phyloP scores from a whole-genome alignment of 2,888 invertebrate genomes.

The Caprella mutica region DNA sequence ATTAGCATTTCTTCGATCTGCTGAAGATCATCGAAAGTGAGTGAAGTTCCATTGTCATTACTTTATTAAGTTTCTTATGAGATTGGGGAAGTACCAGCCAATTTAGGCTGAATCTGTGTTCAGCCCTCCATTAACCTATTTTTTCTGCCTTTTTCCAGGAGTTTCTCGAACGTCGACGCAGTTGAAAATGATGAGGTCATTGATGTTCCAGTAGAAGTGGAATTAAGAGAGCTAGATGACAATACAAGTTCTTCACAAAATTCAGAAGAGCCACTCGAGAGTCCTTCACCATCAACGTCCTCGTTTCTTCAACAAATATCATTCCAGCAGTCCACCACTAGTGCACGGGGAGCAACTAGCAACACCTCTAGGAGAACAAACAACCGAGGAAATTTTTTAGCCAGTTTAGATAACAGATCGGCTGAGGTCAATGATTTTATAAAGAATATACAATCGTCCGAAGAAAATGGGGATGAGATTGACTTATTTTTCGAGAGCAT shows the following conservation, averaged over 20 bases:
- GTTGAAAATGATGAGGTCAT: no score
- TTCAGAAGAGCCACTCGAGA: conserved; percentile 12
- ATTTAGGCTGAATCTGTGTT: no score
- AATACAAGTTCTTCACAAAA: conserved; percentile 15
- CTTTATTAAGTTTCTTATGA: no score
- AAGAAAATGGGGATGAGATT: conserved; percentile 14
- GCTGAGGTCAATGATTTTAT: conserved; percentile 11
- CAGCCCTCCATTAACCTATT: no score
- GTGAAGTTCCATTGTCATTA: no score
- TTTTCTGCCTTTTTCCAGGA: no score
- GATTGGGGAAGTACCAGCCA: no score
- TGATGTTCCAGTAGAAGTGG: no score
- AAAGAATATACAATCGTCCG: conserved; percentile 12
- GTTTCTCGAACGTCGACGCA: no score
- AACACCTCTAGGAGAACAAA: conserved; percentile 15
- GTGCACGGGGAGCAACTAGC: conserved; percentile 13
- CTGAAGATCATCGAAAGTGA: no score
- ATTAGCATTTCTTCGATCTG: no score
- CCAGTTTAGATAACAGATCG: conserved; percentile 14
- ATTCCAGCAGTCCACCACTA: conserved; percentile 17
- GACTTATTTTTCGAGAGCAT: conserved; percentile 14
- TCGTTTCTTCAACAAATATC: conserved; percentile 11
- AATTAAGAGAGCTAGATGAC: no score
- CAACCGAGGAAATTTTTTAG: conserved; percentile 6
- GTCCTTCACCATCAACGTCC: conserved; percentile 8